These are phyloP conservation scores for Globicephala melas DNA, from an alignment of 2,113 vertebrate species.

Conservation along the genomic window DNA sequence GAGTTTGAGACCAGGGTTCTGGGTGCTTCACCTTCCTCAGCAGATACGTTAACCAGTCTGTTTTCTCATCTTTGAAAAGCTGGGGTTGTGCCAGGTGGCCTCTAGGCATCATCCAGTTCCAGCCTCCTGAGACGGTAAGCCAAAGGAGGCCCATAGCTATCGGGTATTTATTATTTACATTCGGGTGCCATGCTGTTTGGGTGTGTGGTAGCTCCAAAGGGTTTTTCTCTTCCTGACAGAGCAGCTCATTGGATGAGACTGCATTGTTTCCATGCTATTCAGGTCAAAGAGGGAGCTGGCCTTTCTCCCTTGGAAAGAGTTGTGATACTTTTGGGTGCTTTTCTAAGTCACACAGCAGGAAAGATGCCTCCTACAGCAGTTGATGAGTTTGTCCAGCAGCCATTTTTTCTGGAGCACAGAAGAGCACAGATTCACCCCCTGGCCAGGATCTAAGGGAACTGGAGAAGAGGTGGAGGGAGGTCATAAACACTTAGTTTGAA, in stretches of 20 bases:
- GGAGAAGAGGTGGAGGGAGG: not conserved
- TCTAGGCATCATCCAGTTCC: not conserved
- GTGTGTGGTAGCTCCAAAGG: not conserved
- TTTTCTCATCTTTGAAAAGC: not conserved
- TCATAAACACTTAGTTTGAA: not conserved
- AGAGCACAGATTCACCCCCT: not conserved
- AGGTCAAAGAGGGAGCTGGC: conserved; percentile 11
- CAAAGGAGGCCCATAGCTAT: not conserved
- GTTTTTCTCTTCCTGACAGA: not conserved
- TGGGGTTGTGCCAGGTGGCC: not conserved
- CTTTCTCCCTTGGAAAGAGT: conserved; percentile 13
- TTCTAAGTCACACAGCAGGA: conserved; percentile 10
- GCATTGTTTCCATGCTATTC: not conserved
- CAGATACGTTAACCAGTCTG: not conserved
- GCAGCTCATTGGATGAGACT: not conserved
- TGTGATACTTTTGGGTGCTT: not conserved
- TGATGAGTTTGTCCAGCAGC: not conserved
- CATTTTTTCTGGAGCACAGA: not conserved
- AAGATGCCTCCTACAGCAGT: not conserved
- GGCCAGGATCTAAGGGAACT: not conserved
- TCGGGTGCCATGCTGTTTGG: not conserved
- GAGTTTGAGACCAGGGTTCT: not conserved
- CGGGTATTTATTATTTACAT: not conserved
- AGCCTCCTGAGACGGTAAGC: not conserved
- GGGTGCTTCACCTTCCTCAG: not conserved